phyloP scores from a whole-genome alignment of 2,113 vertebrate species.

The Laterallus jamaicensis region DNA sequence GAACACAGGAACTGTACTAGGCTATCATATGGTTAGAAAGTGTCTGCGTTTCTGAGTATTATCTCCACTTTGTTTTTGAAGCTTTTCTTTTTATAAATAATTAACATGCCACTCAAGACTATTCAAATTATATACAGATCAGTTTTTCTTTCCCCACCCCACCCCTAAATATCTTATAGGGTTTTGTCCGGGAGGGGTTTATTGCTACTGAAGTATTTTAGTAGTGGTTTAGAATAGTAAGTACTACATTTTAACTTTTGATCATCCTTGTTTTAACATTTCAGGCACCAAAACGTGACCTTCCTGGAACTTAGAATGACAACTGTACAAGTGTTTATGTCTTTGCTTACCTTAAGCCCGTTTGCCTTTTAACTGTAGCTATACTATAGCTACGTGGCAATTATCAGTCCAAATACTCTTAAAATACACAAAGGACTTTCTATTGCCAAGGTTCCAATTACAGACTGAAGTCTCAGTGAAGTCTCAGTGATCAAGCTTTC shows the following conservation, averaged over 20 bases:
- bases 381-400: not conserved
- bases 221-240: not conserved
- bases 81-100: not conserved
- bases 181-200: not conserved
- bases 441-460: not conserved
- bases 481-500: not conserved
- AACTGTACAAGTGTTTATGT: not conserved
- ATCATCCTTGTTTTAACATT: not conserved
- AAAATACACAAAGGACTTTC: not conserved
- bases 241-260: not conserved
- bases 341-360: not conserved
- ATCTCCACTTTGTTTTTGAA: not conserved
- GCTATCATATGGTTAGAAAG: not conserved
- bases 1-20: not conserved
- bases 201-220: not conserved
- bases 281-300: not conserved
- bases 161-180: not conserved
- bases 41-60: not conserved
- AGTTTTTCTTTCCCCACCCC: accelerated
- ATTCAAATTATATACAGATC: not conserved
- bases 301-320: not conserved
- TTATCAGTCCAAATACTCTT: not conserved
- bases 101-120: not conserved
- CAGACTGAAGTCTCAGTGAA: not conserved
- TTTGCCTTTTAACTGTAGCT: not conserved